Evolutionary conservation across 2,888 invertebrate genomes (phyloP).

Genomic region (Mantis religiosa): DNA sequence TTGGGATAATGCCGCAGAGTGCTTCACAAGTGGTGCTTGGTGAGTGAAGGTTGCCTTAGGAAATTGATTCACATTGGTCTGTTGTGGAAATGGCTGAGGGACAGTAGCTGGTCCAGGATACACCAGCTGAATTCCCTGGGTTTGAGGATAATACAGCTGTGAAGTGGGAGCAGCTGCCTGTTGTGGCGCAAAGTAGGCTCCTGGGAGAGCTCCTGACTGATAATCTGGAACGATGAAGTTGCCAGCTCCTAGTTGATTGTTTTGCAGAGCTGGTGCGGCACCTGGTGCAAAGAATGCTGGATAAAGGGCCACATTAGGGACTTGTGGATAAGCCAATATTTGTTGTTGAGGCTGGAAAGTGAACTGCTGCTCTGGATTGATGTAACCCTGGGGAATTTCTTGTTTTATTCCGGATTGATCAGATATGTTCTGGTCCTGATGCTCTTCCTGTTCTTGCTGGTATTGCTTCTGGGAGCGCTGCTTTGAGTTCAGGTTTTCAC

Average conservation of each 20-base stretch:
- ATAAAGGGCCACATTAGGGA: conserved; percentile 29
- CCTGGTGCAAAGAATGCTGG: background rate
- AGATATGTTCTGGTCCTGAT: conserved; percentile 5
- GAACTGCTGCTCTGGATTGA: conserved; percentile 3
- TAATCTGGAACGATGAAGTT: background rate
- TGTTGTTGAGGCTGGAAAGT: conserved; percentile 9
- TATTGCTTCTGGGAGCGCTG: conserved; percentile 34
- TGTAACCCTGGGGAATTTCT: conserved; percentile 2
- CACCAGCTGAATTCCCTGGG: background rate
- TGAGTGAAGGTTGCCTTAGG: background rate
- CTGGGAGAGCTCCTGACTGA: background rate
- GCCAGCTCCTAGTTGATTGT: conserved; percentile 18
- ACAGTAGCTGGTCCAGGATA: background rate
- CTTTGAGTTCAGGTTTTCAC: conserved; percentile 62
- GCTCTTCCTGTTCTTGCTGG: conserved; percentile 6
- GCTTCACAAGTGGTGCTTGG: background rate
- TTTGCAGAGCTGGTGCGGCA: conserved; percentile 21
- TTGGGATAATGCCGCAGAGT: background rate
- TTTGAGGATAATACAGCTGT: background rate
- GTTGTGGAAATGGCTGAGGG: background rate
- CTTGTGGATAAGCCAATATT: conserved; percentile 19
- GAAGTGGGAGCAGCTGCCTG: background rate
- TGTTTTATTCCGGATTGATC: background rate
- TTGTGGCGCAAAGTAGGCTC: background rate
- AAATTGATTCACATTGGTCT: no score